These are phyloP conservation scores for Callipepla squamata DNA, from an alignment of 2,113 vertebrate genomes.

Conservation along the genomic window DNA sequence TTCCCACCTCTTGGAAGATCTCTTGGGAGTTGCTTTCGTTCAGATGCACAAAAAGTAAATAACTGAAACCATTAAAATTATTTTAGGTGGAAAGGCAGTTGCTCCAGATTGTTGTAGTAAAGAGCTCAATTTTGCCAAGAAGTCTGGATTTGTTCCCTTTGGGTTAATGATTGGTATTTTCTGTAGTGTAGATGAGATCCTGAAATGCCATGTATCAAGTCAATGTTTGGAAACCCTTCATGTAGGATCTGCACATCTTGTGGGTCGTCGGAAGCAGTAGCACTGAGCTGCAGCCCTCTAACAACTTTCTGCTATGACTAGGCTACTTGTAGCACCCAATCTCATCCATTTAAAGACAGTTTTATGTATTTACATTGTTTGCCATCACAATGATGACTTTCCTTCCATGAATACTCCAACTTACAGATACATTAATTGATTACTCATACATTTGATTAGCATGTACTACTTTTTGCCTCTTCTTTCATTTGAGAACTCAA, in stretches of 20 bases:
- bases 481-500: not conserved
- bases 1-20: not conserved
- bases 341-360: not conserved
- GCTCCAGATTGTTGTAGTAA: not conserved
- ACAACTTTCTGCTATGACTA: not conserved
- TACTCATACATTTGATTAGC: no score
- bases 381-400: not conserved
- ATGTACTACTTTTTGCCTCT: no score
- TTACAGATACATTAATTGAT: no score
- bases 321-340: not conserved
- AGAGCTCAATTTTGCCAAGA: not conserved
- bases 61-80: not conserved
- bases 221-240: not conserved
- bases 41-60: not conserved
- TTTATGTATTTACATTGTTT: not conserved
- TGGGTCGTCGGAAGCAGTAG: not conserved
- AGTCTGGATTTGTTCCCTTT: not conserved
- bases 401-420: not conserved
- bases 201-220: rapidly evolving
- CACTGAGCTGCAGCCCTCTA: not conserved
- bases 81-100: not conserved
- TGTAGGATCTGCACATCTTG: not conserved
- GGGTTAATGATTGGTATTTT: not conserved
- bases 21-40: not conserved
- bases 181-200: not conserved